Conservation (phyloP, 2,888 invertebrate species). For the Drosophila barbarae region DNA sequence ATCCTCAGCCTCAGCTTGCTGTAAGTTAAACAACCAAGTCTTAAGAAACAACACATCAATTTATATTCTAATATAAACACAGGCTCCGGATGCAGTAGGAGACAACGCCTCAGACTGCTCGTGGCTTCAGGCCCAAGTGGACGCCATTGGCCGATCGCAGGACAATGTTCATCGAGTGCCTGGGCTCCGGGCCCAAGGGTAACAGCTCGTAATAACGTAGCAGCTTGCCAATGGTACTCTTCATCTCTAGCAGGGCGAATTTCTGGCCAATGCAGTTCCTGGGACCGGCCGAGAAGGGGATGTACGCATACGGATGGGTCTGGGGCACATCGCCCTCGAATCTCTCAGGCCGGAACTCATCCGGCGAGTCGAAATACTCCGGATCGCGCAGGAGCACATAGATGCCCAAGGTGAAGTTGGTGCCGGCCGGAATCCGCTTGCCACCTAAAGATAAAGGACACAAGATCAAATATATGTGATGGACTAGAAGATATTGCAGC, state of each 20-base stretch:
- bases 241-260: slow-evolving; percentile 78
- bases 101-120: slow-evolving; percentile 17
- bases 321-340: slow-evolving; percentile 48
- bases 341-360: slow-evolving; percentile 74
- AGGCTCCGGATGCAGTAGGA: background rate
- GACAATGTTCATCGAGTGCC: slow-evolving; percentile 66
- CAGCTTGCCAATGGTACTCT: slow-evolving; percentile 72
- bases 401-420: slow-evolving; percentile 66
- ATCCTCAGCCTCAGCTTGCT: background rate
- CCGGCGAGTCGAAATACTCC: slow-evolving; percentile 66
- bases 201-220: slow-evolving; percentile 71
- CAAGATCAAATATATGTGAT: background rate
- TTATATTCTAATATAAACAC: background rate
- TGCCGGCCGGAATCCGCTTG: slow-evolving; percentile 68
- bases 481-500: background rate
- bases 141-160: slow-evolving; percentile 72
- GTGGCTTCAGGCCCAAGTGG: slow-evolving; percentile 66
- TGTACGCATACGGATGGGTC: slow-evolving; percentile 76
- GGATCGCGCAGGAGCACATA: slow-evolving; percentile 67
- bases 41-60: background rate
- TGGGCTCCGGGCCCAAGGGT: slow-evolving; percentile 68
- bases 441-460: slow-evolving; percentile 53
- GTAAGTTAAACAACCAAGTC: background rate
- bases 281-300: slow-evolving; percentile 77
- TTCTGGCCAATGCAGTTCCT: slow-evolving; percentile 78